Base-by-base conservation (phyloP, 2,113 vertebrate genomes). In the Drymodes brunneopygia region DNA sequence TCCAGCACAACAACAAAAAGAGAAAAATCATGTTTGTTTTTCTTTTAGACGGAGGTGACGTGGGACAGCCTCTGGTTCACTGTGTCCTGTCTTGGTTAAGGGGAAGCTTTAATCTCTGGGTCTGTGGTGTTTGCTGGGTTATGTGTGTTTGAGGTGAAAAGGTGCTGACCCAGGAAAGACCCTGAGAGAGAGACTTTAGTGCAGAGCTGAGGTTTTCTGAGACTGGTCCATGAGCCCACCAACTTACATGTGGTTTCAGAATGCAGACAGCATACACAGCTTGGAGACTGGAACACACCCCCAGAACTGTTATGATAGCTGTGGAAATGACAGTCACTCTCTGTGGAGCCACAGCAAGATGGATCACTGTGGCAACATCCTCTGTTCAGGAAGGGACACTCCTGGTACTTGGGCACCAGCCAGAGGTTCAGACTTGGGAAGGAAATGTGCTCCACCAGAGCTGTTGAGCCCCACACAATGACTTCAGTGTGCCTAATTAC, bases 181-280 rank as follows among this genome's bases (percentile, higher is more conserved):
- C 53, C 56, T 23, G n/a, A 75, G 64, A 86, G 29, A 53, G 31
- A 57, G 24, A 56, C 80, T 86, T 66, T 11, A 22, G 67, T n/a
- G 38, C 64, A 86, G 50, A 88, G 58, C 58, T 86, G 88, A 86
- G 83, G 74, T 91, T 97, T 96, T 36, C 54, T 67, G 35, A 60
- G 75, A 56, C 80, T 66, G 70, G 47, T 25, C 80, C 51, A n/a
- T 11, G 35, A 86, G 64, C 56, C 71, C 56, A 42, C 23, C 88
- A 86, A 14, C 77, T 93, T 60, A 21, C 15, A 83, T 86, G 91
- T 95, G 94, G 91, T 83, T 92, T 94, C 51, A 93, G 51, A 88
- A 73, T 9, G n/a, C 75, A 94, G 86, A 90, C 92, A 88, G 80
- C 21, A 71, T 33, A 62, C 60, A 38, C 33, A 86, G 36, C 45